A percentile compares a stretch with the other conserved stretches of the same genome.
Evolutionary conservation across 2,113 vertebrate species (phyloP).

Genomic region (Leptodactylus fuscus): DNA sequence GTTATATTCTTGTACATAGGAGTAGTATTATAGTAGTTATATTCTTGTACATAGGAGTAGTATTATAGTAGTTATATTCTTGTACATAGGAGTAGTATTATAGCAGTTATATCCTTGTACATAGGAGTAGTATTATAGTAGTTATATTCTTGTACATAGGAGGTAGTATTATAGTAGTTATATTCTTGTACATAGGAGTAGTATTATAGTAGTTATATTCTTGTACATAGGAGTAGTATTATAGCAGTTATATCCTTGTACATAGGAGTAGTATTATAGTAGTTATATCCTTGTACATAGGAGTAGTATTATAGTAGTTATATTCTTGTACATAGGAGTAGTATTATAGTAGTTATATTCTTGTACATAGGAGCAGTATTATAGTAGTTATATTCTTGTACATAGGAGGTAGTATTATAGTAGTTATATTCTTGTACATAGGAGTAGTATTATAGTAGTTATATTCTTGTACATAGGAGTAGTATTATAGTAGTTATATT

Average conservation of each 20-base stretch:
- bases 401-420: background rate
- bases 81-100: background rate
- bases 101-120: background rate
- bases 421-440: background rate
- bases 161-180: no score
- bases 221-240: background rate
- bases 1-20: constrained; percentile 7
- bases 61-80: constrained; percentile 2
- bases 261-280: no score
- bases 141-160: no score
- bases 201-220: constrained; percentile 4
- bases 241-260: background rate
- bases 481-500: constrained; percentile 7
- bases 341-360: constrained; percentile 3
- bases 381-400: background rate
- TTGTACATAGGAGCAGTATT: background rate
- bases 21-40: background rate
- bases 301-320: background rate
- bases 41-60: background rate
- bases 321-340: background rate
- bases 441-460: constrained; percentile 1
- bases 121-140: background rate
- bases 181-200: no score
- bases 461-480: background rate
- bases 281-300: no score